phyloP scores from a whole-genome alignment of 2,888 invertebrate genomes.

The Gerris lacustris region DNA sequence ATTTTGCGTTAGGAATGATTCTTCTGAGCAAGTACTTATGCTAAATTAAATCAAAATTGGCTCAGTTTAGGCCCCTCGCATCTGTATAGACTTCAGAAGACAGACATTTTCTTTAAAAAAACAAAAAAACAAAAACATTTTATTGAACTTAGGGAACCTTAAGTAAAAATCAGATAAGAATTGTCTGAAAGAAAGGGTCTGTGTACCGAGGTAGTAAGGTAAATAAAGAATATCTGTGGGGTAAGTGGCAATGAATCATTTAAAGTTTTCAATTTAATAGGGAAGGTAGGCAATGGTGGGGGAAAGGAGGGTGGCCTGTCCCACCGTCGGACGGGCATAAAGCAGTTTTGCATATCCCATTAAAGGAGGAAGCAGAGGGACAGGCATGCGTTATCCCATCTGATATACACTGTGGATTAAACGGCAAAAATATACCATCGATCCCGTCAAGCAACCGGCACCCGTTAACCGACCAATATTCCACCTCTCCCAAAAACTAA shows the following conservation, averaged over 20 bases:
- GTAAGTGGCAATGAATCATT: not conserved
- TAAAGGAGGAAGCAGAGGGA: constrained; percentile 10
- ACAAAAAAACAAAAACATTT: too few relatives aligned
- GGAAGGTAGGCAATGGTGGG: not conserved
- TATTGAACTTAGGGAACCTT: too few relatives aligned
- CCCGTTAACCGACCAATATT: not conserved
- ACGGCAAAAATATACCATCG: constrained; percentile 9
- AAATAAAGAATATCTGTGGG: too few relatives aligned
- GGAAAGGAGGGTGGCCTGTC: not conserved
- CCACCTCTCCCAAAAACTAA: not conserved
- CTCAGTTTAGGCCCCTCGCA: too few relatives aligned
- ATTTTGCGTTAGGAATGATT: too few relatives aligned
- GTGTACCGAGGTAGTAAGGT: too few relatives aligned
- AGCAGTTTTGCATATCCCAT: constrained; percentile 19
- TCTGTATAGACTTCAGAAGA: too few relatives aligned
- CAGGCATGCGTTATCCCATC: not conserved
- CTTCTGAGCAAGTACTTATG: too few relatives aligned
- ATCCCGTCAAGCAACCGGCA: not conserved
- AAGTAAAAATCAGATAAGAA: too few relatives aligned
- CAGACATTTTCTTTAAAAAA: too few relatives aligned
- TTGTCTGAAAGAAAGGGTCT: too few relatives aligned
- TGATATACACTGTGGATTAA: constrained; percentile 4
- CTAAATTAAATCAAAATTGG: too few relatives aligned
- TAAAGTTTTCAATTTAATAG: constrained; percentile 1
- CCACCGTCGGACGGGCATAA: not conserved